Conservation (phyloP, 2,797 vertebrate genomes). For the Lophotriccus pileatus region DNA sequence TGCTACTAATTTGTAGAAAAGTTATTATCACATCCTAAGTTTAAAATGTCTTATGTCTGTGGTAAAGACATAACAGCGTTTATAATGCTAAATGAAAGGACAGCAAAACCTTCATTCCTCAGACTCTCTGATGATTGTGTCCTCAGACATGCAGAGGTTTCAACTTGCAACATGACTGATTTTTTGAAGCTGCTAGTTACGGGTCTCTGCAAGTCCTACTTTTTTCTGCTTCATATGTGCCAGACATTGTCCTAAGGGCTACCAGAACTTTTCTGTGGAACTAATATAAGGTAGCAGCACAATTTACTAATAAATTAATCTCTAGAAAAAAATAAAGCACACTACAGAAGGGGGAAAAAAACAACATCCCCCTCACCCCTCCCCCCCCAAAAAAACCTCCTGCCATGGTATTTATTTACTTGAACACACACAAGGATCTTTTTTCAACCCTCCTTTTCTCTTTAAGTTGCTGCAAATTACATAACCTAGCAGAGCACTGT, state of each 20-base stretch:
- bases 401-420: conserved; percentile 36
- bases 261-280: conserved; percentile 34
- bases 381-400: background rate
- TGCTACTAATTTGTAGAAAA: conserved; percentile 45
- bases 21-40: conserved; percentile 20
- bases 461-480: conserved; percentile 41
- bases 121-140: background rate
- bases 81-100: conserved; percentile 12
- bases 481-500: conserved; percentile 16
- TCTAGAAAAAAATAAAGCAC: background rate
- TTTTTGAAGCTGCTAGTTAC: conserved; percentile 6
- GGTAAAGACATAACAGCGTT: no score
- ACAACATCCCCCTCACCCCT: no score
- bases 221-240: background rate
- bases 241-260: background rate
- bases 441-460: background rate
- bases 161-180: conserved; percentile 20
- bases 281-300: background rate
- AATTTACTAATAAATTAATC: conserved; percentile 32
- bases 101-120: background rate
- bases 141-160: conserved; percentile 2
- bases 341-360: background rate
- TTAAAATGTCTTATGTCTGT: conserved; percentile 41
- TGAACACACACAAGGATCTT: background rate
- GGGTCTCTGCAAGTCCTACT: background rate